Conservation (phyloP, 2,113 vertebrate species). For the Bubo scandiacus region DNA sequence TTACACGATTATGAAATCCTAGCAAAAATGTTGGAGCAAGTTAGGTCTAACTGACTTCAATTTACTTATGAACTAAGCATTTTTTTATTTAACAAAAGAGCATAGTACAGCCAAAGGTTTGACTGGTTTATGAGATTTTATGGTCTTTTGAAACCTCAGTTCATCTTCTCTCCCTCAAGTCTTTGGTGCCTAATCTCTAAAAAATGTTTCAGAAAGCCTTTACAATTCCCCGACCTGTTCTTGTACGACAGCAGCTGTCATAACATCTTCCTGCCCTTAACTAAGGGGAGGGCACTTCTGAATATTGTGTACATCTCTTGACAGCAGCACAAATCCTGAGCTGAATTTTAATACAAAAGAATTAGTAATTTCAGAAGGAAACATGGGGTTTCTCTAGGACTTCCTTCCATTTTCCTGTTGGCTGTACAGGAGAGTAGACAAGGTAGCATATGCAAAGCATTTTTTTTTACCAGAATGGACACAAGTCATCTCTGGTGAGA, state of each 20-base stretch:
- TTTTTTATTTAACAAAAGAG: slow-evolving; percentile 20
- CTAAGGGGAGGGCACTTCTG: neutral
- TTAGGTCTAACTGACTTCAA: neutral
- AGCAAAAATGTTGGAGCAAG: neutral
- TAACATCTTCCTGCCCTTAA: slow-evolving; percentile 43
- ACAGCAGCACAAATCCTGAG: neutral
- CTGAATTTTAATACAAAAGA: slow-evolving; percentile 22
- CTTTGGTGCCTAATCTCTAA: slow-evolving; percentile 30
- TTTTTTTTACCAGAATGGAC: neutral
- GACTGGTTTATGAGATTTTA: slow-evolving; percentile 48
- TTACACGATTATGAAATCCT: neutral
- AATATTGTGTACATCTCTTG: neutral
- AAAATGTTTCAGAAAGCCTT: slow-evolving; percentile 45
- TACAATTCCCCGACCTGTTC: neutral
- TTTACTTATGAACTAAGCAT: neutral
- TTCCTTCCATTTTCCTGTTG: neutral
- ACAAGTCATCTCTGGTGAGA: neutral
- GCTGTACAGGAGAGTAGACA: neutral
- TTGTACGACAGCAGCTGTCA: slow-evolving; percentile 47
- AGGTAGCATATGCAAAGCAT: neutral
- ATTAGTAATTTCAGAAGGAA: neutral
- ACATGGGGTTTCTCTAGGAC: neutral
- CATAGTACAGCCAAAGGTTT: slow-evolving; percentile 22
- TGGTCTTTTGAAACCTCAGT: slow-evolving; percentile 33
- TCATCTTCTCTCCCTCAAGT: slow-evolving; percentile 29